Evolutionary conservation across 2,888 invertebrate genomes (phyloP).

Genomic region (Neoitamus cyanurus): DNA sequence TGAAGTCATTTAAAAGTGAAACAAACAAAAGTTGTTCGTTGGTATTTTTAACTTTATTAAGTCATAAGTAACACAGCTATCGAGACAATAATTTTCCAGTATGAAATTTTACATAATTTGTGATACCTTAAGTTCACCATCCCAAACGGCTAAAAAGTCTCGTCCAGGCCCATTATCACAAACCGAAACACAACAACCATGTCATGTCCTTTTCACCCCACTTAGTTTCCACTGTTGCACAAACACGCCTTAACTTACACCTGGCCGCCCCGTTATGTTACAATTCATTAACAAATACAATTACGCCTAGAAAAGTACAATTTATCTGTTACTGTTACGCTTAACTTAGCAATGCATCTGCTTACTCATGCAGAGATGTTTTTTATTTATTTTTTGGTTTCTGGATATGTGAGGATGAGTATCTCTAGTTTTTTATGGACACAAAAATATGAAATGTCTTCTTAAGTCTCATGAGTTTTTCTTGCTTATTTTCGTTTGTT

Average conservation of each 20-base stretch:
- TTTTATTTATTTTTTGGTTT: background rate
- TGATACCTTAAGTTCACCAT: background rate
- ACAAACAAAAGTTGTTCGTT: background rate
- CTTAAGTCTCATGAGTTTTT: constrained; percentile 34
- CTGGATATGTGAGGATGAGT: constrained; percentile 37
- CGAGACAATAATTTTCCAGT: constrained; percentile 37
- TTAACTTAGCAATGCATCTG: constrained; percentile 7
- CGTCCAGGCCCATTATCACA: background rate
- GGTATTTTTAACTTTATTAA: constrained; percentile 18
- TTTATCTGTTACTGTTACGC: background rate
- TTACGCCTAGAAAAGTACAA: constrained; percentile 17
- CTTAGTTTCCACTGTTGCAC: background rate
- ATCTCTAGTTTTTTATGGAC: constrained; percentile 26
- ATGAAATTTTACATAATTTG: background rate
- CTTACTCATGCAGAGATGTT: background rate
- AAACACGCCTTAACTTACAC: constrained; percentile 6
- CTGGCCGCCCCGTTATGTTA: background rate
- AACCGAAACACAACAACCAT: background rate
- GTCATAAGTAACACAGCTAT: constrained; percentile 38
- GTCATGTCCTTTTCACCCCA: background rate
- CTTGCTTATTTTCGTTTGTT: background rate
- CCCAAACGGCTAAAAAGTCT: background rate
- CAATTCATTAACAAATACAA: constrained; percentile 17
- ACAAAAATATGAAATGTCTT: constrained; percentile 43
- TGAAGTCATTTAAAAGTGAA: background rate